phyloP scores from a whole-genome alignment of 2,113 vertebrate species.

The Trichomycterus rosablanca region DNA sequence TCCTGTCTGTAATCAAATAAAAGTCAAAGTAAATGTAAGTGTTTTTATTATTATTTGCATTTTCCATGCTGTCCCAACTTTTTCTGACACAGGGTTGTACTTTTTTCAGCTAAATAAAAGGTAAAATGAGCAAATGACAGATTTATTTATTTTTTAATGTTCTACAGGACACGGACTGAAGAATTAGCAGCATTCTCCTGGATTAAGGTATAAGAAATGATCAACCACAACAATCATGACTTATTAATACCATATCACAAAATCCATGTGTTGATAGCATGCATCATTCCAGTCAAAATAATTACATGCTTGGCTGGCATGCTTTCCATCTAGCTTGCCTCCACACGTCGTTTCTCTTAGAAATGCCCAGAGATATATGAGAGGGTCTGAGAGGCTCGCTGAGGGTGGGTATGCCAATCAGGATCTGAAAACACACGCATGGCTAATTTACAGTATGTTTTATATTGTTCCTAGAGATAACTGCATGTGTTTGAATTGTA shows the following conservation, averaged over 20 bases:
- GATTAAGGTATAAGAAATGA: not conserved
- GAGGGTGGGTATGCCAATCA: conserved; percentile 20
- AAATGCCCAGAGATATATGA: conserved; percentile 12
- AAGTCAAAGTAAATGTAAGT: no score
- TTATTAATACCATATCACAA: conserved; percentile 1
- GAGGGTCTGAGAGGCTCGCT: not conserved
- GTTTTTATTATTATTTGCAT: no score
- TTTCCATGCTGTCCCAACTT: no score
- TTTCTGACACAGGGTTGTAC: no score
- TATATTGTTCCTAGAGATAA: not conserved
- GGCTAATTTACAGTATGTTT: not conserved
- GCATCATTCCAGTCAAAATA: conserved; percentile 22
- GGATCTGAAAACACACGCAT: conserved; percentile 3
- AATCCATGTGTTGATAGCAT: not conserved
- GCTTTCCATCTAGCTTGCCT: conserved; percentile 2
- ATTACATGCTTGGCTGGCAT: conserved; percentile 2
- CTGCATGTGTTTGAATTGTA: not conserved
- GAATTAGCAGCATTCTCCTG: not conserved
- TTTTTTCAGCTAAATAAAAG: no score
- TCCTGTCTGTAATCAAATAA: no score
- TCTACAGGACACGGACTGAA: no score
- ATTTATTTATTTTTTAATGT: no score
- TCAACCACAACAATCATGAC: not conserved
- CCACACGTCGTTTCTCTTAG: not conserved
- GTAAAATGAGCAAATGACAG: no score